These are phyloP conservation scores for Coilia nasus DNA, from an alignment of 2,797 vertebrate species.

Conservation along the genomic window DNA sequence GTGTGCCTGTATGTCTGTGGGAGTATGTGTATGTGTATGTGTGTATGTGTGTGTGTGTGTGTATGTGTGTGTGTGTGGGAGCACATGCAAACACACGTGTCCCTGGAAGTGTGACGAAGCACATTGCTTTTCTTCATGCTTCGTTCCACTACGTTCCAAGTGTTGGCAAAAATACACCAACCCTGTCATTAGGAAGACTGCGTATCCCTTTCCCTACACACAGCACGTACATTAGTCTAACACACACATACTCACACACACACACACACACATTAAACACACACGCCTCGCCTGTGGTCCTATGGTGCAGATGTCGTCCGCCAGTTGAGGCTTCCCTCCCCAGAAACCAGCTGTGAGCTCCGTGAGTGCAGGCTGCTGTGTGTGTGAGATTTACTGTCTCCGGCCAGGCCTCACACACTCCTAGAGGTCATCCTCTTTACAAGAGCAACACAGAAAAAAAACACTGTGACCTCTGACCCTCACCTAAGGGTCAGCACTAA, in stretches of 20 bases:
- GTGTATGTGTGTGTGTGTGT: not conserved
- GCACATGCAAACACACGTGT: not conserved
- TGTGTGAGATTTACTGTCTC: not conserved
- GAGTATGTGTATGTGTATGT: not conserved
- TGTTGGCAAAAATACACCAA: not conserved
- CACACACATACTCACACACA: conserved; percentile 7
- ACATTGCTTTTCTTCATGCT: not conserved
- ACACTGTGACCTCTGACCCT: not conserved
- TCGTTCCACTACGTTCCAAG: not conserved
- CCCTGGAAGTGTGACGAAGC: not conserved
- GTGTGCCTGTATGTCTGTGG: not conserved
- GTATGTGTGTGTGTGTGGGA: not conserved
- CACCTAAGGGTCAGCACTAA: no score
- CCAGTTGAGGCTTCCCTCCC: not conserved
- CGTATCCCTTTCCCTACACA: not conserved
- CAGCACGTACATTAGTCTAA: not conserved
- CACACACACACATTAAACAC: not conserved
- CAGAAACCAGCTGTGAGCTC: conserved; percentile 3
- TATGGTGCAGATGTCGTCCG: not conserved
- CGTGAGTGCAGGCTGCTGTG: not conserved
- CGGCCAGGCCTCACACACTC: not conserved
- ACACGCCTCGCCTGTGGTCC: not conserved
- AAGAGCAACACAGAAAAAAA: not conserved
- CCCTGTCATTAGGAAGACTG: not conserved
- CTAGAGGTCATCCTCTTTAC: not conserved